Base-by-base conservation (phyloP, 2,113 vertebrate genomes). In the Siniperca chuatsi region DNA sequence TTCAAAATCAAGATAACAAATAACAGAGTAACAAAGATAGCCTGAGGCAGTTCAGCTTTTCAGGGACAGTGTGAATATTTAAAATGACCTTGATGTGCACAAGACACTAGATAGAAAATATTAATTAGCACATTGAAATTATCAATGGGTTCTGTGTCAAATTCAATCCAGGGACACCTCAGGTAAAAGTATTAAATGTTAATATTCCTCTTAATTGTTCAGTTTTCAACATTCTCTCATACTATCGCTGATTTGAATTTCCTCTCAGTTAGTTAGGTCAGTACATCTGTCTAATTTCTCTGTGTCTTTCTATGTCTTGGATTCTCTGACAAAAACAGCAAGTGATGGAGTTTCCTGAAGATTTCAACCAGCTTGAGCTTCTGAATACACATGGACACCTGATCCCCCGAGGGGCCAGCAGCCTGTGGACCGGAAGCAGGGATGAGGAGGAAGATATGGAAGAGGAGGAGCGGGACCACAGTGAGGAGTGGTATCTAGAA, bases 281-380 rank as follows among this genome's bases (percentile, higher is more conserved):
- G 2, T 48, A 4, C 13, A 11, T 60, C 8, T 48, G 2, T 48
- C n/a, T 50, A 18, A 52, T 69, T 25, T 35, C 6, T 72, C 16
- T 35, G 1, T 81, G 11, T 65, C 48, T 61, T 37, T 44, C 16
- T 67, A 7, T 54, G 2, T 61, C 18, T 58, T 16, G 6, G 1
- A 33, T 75, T 67, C 1, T 71, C 5, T 37, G 16, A 64, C 6
- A 75, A 12, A 42, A 57, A 57, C 40, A 81, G 54, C 8, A 37
- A 64, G 15, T 54, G 48, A 95, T 95, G 95, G 94, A 95, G 68
- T 93, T 95, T 87, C 94, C 95, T 25, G 95, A 96, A 57, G 91
- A 94, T 65, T 95, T 96, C 42, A 95, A 95, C 88, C 95, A 96
- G 65, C 93, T 96, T 0, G 95, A 96, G 60, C 91, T 96, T 29